Evolutionary conservation across 2,888 invertebrate species (phyloP).

Genomic region (Lampropteryx suffumata): DNA sequence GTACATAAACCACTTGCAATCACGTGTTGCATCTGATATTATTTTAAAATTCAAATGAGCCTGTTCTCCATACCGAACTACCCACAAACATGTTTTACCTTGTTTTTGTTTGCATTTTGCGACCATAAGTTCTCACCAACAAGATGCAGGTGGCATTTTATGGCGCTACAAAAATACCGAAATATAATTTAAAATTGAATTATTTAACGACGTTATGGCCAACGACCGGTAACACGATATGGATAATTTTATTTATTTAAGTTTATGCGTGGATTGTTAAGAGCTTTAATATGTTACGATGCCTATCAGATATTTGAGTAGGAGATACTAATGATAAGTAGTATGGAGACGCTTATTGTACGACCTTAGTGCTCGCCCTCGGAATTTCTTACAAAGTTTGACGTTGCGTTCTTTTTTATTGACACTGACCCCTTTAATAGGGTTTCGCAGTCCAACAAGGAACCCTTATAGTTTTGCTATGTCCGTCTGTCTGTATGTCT

Average conservation of each 20-base stretch:
- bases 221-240: constrained; percentile 40
- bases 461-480: too few species aligned
- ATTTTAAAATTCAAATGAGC: constrained; percentile 32
- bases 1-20: constrained; percentile 17
- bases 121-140: constrained; percentile 19
- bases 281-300: constrained; percentile 43
- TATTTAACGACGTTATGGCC: constrained; percentile 53
- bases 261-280: constrained; percentile 48
- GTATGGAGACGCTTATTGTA: too few species aligned
- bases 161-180: constrained; percentile 31
- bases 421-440: too few species aligned
- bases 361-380: too few species aligned
- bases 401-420: too few species aligned
- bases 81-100: constrained; percentile 21
- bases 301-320: constrained; percentile 24
- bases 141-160: constrained; percentile 33
- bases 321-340: not conserved
- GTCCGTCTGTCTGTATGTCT: too few species aligned
- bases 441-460: too few species aligned
- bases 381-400: too few species aligned
- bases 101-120: constrained; percentile 22
- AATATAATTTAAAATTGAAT: constrained; percentile 62
- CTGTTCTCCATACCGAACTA: constrained; percentile 26
- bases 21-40: constrained; percentile 21
- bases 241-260: constrained; percentile 63